Conservation (phyloP, 35 echinoderm and acorn worm genomes). For the Nesometra sesokonis region DNA sequence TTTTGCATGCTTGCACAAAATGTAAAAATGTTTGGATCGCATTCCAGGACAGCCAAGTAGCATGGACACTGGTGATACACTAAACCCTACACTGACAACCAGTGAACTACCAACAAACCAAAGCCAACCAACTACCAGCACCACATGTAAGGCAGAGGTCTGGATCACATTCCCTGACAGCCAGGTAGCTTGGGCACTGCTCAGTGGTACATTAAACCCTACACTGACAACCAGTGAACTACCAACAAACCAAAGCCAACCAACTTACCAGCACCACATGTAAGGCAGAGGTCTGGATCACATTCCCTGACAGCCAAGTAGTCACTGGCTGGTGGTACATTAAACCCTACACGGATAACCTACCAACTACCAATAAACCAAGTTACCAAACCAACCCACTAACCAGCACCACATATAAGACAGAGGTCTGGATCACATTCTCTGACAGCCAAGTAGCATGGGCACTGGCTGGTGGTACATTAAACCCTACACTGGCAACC, state of each 20-base stretch:
- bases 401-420: conserved; percentile 91
- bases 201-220: conserved; percentile 97
- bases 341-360: conserved; percentile 84
- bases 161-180: conserved; percentile 93
- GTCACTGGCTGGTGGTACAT: conserved; percentile 95
- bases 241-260: too few relatives aligned
- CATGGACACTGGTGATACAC: conserved; percentile 96
- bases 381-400: too few relatives aligned
- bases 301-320: conserved; percentile 93
- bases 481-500: conserved; percentile 94
- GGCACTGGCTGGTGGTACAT: conserved; percentile 97
- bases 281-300: conserved; percentile 87
- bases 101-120: too few relatives aligned
- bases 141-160: conserved; percentile 92
- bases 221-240: conserved; percentile 78
- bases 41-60: conserved; percentile 86
- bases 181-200: conserved; percentile 93
- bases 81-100: conserved; percentile 89
- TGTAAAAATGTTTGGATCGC: conserved; percentile 81
- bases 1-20: too few relatives aligned
- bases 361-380: too few relatives aligned
- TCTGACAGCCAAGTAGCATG: conserved; percentile 87
- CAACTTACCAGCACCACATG: conserved; percentile 91
- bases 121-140: too few relatives aligned
- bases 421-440: conserved; percentile 97